Base-by-base conservation (phyloP, 2,888 invertebrate genomes). In the Conistra vaccinii region DNA sequence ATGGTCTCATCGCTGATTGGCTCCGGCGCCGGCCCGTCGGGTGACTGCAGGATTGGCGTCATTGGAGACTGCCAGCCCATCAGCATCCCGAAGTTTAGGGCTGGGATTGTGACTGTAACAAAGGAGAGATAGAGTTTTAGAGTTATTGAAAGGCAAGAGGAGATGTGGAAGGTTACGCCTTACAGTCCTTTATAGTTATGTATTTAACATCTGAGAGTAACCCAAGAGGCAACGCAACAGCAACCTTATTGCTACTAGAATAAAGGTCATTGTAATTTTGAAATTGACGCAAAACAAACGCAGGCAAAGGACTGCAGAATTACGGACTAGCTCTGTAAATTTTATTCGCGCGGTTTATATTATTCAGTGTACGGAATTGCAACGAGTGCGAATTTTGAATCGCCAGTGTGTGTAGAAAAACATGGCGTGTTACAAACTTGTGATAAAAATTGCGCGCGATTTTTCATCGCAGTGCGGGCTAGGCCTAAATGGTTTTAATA, bases 51-150 rank as follows among this genome's bases (percentile, higher is more conserved):
- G 48, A 97, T 91, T 0, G 96, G 96, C 3, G 97, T 95, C 93
- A 97, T 97, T 3, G 97, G 97, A 0, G 97, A 97, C 84, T 97
- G 96, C 97, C 97, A 97, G 2, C 97, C 97, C 89, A 97, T 94
- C 77, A 97, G 93, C 92, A 96, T 96, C 2, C 97, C 97, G 90
- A 97, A 96, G 89, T 96, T 97, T 70, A 97, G 90, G 14, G 97
- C 96, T 26, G 97, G 96, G 71, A 97, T 92, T 58, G 97, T 97
- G 1, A 96, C 97, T 97, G 94, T 0, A 90, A 90, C 74, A 85
- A 80, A 71, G 73, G n/a, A 69, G 32, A 65, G 78, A n/a, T n/a
- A 53, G 5, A n/a, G 14, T 23, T 39, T 58, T 45, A 32, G 55
- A 39, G 17, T 26, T 4, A 7, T 32, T 42, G 1, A 0, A 23